Base-by-base conservation (phyloP, 2,888 invertebrate species). In the Andrena chrysosceles region DNA sequence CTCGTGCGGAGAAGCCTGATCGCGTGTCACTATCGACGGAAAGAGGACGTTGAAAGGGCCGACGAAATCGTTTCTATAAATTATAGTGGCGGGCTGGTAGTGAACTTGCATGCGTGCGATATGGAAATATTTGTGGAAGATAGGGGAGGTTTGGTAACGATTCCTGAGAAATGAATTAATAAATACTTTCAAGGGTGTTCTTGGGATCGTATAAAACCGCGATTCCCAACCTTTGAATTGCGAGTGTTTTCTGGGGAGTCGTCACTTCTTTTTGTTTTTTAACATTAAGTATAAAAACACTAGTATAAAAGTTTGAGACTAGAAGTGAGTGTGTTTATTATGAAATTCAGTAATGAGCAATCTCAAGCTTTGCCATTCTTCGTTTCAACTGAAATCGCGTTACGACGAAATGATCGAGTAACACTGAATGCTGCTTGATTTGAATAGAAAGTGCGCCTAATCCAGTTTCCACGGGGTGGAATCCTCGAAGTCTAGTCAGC, bases 11-110 rank as follows among this genome's bases (percentile, higher is more conserved):
- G 66, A 67, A 56, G 35, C 16, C 16, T 20, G 54, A 63, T 78
- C 31, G 73, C 72, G 73, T 78, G 69, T n/a, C 56, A 8, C n/a
- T n/a, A 35, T 69, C 7, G 35, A 59, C 10, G 23, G 35, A 1
- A n/a, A 29, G 33, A 1, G 54, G 72, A 7, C 29, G 26, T n/a
- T 10, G 4, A 20, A 59, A 20, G 33, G 33, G 13, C 60, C 10
- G 54, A 10, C 33, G 16, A 13, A 54, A 29, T 42, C 54, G 73
- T 60, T 72, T 69, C 20, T 49, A 56, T 26, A 49, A 66, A 77
- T 68, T 59, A 71, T 23, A 54, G 13, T 54, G 8, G 13, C 31
- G 10, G 13, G 13, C 3, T 35, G 16, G 7, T 4, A 4, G 48
- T 20, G 16, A 23, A 52, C 23, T 42, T 16, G 35, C 13, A 54